These are phyloP conservation scores for Stomatorhinus walkeri DNA, from an alignment of 2,797 vertebrate genomes.

Conservation along the genomic window DNA sequence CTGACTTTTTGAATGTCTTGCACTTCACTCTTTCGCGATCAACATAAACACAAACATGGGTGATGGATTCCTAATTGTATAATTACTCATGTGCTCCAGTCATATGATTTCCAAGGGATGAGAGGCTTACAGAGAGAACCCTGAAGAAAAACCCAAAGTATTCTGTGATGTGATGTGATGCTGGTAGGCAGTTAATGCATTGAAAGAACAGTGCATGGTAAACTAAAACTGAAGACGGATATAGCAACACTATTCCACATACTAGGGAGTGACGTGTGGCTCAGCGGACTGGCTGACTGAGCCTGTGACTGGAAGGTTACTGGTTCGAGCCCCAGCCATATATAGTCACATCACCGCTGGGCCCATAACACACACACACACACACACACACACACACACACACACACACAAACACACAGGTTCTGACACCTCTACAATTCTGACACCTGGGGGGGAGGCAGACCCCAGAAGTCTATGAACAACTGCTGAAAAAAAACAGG, in stretches of 20 bases:
- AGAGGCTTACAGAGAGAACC: background rate
- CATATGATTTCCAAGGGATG: background rate
- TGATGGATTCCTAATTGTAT: background rate
- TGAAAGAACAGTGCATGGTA: background rate
- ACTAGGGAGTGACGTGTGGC: background rate
- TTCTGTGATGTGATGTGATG: background rate
- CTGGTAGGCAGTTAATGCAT: background rate
- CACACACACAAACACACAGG: background rate
- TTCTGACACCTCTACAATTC: background rate
- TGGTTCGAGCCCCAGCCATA: background rate
- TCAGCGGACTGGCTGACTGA: background rate
- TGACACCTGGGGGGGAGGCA: background rate
- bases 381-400: background rate
- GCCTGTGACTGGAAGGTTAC: background rate
- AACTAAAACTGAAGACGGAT: background rate
- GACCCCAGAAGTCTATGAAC: background rate
- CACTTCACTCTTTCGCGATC: background rate
- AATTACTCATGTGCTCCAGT: background rate
- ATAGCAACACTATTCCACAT: background rate
- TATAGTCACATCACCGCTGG: background rate
- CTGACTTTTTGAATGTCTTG: background rate
- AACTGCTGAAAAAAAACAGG: background rate
- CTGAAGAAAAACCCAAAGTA: background rate
- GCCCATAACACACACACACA: background rate
- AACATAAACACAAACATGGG: background rate